These are phyloP conservation scores for Agrilus mali DNA, from an alignment of 2,888 invertebrate genomes.

Conservation along the genomic window DNA sequence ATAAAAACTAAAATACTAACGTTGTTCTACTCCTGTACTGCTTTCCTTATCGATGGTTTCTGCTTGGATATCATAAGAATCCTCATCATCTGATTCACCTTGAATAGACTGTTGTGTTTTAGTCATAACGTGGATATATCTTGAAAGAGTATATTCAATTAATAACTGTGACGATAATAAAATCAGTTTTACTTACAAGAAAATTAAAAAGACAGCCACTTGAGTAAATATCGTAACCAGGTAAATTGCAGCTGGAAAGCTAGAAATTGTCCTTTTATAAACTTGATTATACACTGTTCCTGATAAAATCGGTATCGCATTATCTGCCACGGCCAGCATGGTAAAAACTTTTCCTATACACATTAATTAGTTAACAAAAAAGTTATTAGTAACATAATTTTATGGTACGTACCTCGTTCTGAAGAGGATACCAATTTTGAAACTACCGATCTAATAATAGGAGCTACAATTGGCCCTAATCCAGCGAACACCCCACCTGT, in stretches of 20 bases:
- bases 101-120: constrained; percentile 13
- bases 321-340: constrained; percentile 66
- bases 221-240: constrained; percentile 62
- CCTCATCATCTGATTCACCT: constrained; percentile 12
- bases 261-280: constrained; percentile 53
- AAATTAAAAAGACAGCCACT: constrained; percentile 47
- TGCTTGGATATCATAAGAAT: constrained; percentile 2
- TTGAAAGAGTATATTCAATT: constrained; percentile 7
- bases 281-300: constrained; percentile 60
- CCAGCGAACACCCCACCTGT: constrained; percentile 59
- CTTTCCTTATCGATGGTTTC: neutral
- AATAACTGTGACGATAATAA: neutral
- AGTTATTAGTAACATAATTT: neutral
- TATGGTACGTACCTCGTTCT: constrained; percentile 48
- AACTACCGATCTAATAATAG: constrained; percentile 68
- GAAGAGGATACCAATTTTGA: constrained; percentile 60
- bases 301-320: constrained; percentile 64
- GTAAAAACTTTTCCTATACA: constrained; percentile 69
- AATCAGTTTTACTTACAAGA: constrained; percentile 45
- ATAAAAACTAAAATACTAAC: too few species aligned
- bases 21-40: too few species aligned
- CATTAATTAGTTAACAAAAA: constrained; percentile 15
- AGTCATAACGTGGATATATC: constrained; percentile 16
- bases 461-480: constrained; percentile 67
- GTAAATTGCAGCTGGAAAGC: constrained; percentile 49